Evolutionary conservation across 2,888 invertebrate species (phyloP).

Genomic region (Aphrophora alni): DNA sequence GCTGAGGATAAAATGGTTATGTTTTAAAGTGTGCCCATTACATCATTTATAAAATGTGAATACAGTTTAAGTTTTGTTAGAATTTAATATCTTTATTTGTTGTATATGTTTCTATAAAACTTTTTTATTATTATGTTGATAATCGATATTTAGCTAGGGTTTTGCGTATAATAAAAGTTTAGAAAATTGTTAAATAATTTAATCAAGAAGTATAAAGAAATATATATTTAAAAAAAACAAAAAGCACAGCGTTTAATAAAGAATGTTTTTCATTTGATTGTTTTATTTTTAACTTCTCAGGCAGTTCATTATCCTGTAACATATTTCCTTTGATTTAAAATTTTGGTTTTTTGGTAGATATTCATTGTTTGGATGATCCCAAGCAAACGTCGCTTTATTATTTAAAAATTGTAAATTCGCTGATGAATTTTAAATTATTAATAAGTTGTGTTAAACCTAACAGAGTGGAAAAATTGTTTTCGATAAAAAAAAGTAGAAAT

Average conservation of each 20-base stretch:
- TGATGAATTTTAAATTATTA: too few relatives aligned
- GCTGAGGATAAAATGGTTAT: conserved; percentile 13
- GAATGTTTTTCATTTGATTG: neutral
- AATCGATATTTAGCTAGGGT: neutral
- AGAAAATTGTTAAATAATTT: neutral
- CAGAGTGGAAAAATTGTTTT: too few relatives aligned
- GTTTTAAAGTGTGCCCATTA: conserved; percentile 16
- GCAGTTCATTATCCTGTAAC: neutral
- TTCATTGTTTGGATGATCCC: too few relatives aligned
- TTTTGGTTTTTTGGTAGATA: neutral
- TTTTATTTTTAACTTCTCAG: neutral
- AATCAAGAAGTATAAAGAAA: neutral
- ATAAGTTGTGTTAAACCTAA: too few relatives aligned
- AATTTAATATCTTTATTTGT: neutral
- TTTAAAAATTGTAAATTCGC: too few relatives aligned
- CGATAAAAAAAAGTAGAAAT: too few relatives aligned
- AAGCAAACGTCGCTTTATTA: too few relatives aligned
- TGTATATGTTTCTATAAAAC: neutral
- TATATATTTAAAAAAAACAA: neutral
- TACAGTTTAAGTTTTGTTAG: neutral
- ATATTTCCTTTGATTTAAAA: neutral
- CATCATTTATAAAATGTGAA: conserved; percentile 25
- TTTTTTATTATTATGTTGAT: neutral
- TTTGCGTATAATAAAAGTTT: neutral
- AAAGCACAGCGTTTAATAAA: neutral